These are phyloP conservation scores for Tenthredo mesomela DNA, from an alignment of 2,888 invertebrate genomes.

Conservation along the genomic window DNA sequence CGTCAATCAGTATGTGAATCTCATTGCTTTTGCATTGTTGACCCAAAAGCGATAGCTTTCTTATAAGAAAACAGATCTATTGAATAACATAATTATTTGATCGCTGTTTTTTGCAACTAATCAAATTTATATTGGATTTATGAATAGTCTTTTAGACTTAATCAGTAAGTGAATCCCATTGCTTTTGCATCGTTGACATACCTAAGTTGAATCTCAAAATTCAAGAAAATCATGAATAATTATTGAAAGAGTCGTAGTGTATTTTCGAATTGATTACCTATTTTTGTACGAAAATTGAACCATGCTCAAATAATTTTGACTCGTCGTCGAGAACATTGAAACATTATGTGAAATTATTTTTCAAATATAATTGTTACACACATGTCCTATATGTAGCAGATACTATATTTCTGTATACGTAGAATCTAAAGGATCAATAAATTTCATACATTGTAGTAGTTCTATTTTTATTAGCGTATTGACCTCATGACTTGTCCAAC, in stretches of 20 bases:
- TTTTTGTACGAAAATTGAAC: background rate
- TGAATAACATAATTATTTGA: background rate
- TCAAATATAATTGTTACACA: constrained; percentile 56
- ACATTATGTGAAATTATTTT: background rate
- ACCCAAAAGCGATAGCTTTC: background rate
- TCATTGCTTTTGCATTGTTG: background rate
- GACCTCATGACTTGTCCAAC: constrained; percentile 67
- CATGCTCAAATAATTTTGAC: constrained; percentile 1
- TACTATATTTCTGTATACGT: constrained; percentile 62
- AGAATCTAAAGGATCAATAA: constrained; percentile 66
- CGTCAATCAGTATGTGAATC: background rate
- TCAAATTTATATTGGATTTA: constrained; percentile 20
- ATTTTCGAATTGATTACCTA: background rate
- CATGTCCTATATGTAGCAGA: constrained; percentile 52
- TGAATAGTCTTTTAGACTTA: background rate
- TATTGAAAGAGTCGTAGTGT: background rate
- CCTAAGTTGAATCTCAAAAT: background rate
- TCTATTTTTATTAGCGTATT: constrained; percentile 67
- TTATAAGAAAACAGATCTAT: background rate
- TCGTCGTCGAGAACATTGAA: background rate
- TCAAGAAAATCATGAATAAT: background rate
- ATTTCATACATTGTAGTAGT: constrained; percentile 67
- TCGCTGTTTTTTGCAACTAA: background rate
- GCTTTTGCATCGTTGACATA: background rate
- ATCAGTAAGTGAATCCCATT: background rate